Evolutionary conservation across 2,888 invertebrate species (phyloP).

Genomic region (Lacanobia oleracea): DNA sequence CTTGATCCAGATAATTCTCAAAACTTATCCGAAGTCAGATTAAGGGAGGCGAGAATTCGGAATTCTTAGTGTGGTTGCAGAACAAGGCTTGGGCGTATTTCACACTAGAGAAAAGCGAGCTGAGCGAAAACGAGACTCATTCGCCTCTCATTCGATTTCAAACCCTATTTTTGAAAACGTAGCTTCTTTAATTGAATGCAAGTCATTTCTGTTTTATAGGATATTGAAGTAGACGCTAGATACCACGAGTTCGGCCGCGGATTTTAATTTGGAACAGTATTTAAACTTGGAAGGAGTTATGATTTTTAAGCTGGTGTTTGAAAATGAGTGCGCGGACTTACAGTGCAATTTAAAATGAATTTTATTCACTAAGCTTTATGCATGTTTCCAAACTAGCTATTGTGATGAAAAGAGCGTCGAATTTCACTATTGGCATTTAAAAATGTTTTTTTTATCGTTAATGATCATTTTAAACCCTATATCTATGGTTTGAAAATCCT

Average conservation of each 20-base stretch:
- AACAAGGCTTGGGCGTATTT: constrained; percentile 60
- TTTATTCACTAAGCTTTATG: constrained; percentile 8
- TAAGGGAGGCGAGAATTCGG: constrained; percentile 65
- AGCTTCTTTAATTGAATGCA: constrained; percentile 9
- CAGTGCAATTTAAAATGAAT: constrained; percentile 32
- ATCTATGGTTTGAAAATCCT: too few relatives aligned
- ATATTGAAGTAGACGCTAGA: constrained; percentile 45
- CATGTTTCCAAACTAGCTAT: background rate
- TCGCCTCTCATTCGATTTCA: background rate
- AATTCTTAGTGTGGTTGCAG: constrained; percentile 65
- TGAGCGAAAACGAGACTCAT: constrained; percentile 26
- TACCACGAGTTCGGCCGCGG: constrained; percentile 32
- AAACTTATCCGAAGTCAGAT: constrained; percentile 67
- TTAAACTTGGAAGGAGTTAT: constrained; percentile 50
- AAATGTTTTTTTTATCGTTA: too few relatives aligned
- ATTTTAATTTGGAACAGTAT: constrained; percentile 57
- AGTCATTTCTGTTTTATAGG: background rate
- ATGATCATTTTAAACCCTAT: too few relatives aligned
- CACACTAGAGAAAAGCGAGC: constrained; percentile 50
- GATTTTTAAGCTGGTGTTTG: constrained; percentile 51
- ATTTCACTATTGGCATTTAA: background rate
- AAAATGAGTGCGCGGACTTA: constrained; percentile 7
- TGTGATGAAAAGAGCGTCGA: background rate
- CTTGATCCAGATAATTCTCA: constrained; percentile 66
- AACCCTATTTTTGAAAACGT: background rate